phyloP scores from a whole-genome alignment of 2,797 vertebrate genomes.

The Pseudopleuronectes americanus region DNA sequence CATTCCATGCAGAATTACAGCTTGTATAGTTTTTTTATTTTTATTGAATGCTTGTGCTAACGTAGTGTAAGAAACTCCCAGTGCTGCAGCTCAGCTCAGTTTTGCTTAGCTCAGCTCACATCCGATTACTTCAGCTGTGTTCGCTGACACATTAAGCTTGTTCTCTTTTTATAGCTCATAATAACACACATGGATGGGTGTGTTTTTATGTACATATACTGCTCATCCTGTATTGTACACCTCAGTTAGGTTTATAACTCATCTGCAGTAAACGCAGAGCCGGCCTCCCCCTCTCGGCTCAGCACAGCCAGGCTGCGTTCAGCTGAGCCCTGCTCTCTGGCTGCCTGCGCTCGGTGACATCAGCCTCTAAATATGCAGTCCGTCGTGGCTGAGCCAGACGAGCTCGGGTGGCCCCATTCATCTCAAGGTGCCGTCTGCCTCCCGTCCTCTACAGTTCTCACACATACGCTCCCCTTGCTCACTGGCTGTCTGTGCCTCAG shows the following conservation, averaged over 20 bases:
- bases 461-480: not conserved
- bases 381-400: slow-evolving; percentile 57
- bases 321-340: slow-evolving; percentile 52
- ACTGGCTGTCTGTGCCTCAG: slow-evolving; percentile 8
- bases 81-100: slow-evolving; percentile 10
- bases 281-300: slow-evolving; percentile 28
- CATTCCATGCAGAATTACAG: slow-evolving; percentile 15
- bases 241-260: slow-evolving; percentile 34
- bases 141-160: slow-evolving; percentile 32
- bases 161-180: not conserved
- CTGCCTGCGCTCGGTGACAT: slow-evolving; percentile 73
- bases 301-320: slow-evolving; percentile 23
- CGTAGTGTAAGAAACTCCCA: slow-evolving; percentile 14
- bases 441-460: slow-evolving; percentile 17
- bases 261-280: slow-evolving; percentile 20
- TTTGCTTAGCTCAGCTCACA: slow-evolving; percentile 39
- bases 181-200: no score
- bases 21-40: slow-evolving; percentile 6
- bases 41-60: slow-evolving; percentile 4
- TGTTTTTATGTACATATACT: no score
- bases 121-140: slow-evolving; percentile 31
- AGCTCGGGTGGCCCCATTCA: slow-evolving; percentile 62
- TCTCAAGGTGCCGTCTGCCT: slow-evolving; percentile 65
- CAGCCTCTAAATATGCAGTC: slow-evolving; percentile 79
- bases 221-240: slow-evolving; percentile 19